Conservation (phyloP, 2,888 invertebrate species). For the Parascotia fuliginaria region DNA sequence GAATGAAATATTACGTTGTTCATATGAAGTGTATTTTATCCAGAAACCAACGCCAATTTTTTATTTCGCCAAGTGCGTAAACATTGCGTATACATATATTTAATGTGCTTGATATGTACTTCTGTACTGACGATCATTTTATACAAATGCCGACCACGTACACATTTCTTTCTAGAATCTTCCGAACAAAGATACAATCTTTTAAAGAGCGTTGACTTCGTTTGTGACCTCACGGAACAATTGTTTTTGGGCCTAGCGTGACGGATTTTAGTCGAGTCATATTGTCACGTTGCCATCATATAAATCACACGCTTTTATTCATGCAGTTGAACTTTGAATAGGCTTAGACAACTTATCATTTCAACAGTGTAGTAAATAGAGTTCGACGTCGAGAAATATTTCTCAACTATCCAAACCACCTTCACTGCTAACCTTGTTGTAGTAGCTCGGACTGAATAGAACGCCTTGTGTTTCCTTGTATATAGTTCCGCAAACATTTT, state of each 20-base stretch:
- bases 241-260: constrained; percentile 60
- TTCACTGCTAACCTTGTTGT: constrained; percentile 75
- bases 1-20: constrained; percentile 42
- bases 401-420: constrained; percentile 71
- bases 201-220: constrained; percentile 52
- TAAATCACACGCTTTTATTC: constrained; percentile 50
- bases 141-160: constrained; percentile 54
- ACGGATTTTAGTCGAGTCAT: constrained; percentile 53
- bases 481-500: constrained; percentile 67
- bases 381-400: constrained; percentile 63
- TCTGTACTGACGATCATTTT: constrained; percentile 38
- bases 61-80: constrained; percentile 45
- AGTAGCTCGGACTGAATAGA: constrained; percentile 28
- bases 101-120: constrained; percentile 38
- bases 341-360: constrained; percentile 33
- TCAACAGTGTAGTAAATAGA: constrained; percentile 39
- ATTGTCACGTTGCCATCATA: constrained; percentile 54
- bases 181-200: constrained; percentile 54
- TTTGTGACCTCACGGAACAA: constrained; percentile 51
- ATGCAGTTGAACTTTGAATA: constrained; percentile 27
- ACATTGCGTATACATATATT: constrained; percentile 48
- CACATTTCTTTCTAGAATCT: constrained; percentile 55
- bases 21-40: constrained; percentile 36
- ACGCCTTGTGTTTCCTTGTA: constrained; percentile 69
- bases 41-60: constrained; percentile 52